Conservation (phyloP, 2,797 vertebrate genomes). For the Falco naumanni region DNA sequence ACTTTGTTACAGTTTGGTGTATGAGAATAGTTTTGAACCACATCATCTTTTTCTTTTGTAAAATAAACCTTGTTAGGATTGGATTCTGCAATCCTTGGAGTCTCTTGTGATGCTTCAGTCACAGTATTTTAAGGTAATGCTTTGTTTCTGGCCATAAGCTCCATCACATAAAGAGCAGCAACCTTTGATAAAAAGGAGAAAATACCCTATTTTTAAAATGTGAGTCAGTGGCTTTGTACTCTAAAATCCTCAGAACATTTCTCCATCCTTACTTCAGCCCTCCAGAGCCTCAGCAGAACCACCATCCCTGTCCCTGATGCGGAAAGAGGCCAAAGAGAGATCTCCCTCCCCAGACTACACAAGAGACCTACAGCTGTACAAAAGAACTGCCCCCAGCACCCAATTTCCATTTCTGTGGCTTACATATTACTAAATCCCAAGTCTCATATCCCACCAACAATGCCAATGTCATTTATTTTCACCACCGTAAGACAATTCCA, state of each 20-base stretch:
- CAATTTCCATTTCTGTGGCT: neutral
- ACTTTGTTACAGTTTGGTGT: neutral
- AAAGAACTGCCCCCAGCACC: neutral
- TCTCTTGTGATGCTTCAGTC: neutral
- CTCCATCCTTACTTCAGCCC: neutral
- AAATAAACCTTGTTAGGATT: neutral
- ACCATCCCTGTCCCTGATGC: neutral
- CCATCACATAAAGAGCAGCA: neutral
- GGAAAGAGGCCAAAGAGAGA: neutral
- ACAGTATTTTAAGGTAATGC: neutral
- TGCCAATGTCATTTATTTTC: neutral
- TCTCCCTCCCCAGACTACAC: neutral
- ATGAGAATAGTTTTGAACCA: neutral
- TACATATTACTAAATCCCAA: neutral
- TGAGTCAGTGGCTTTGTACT: neutral
- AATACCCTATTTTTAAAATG: neutral
- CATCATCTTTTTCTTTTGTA: neutral
- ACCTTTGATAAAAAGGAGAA: neutral
- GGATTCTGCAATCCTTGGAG: neutral
- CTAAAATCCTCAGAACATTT: neutral
- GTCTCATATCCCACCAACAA: neutral
- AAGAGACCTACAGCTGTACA: accelerated
- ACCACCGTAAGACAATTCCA: neutral
- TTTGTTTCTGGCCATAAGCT: neutral
- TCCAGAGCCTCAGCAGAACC: neutral